Conservation (phyloP, 2,888 invertebrate genomes). For the Cacoxenus indagator region DNA sequence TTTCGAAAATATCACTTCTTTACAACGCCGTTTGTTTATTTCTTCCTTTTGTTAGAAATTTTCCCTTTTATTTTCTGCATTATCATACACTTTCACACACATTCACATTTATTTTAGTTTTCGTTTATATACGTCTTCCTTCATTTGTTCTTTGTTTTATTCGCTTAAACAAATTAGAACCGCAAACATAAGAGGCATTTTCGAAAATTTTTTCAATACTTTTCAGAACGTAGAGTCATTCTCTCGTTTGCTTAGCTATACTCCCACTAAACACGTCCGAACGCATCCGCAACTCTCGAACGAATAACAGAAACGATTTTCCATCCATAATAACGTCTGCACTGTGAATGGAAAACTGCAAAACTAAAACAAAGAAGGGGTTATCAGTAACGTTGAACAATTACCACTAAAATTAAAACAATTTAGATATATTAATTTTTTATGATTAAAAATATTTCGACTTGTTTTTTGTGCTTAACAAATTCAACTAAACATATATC, state of each 20-base stretch:
- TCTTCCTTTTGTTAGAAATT: not conserved
- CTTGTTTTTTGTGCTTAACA: too few relatives aligned
- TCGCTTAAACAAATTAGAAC: not conserved
- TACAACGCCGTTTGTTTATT: not conserved
- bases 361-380: not conserved
- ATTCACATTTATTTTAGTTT: not conserved
- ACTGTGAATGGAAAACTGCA: not conserved
- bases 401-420: too few relatives aligned
- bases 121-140: not conserved
- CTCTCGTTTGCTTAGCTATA: not conserved
- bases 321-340: slow-evolving; percentile 27
- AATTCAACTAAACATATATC: too few relatives aligned
- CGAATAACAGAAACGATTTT: slow-evolving; percentile 51
- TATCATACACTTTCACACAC: not conserved
- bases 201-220: slow-evolving; percentile 4
- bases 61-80: slow-evolving; percentile 10
- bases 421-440: too few relatives aligned
- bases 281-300: slow-evolving; percentile 64
- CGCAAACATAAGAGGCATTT: slow-evolving; percentile 13
- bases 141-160: not conserved
- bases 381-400: too few relatives aligned
- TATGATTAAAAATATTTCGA: too few relatives aligned
- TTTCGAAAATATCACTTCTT: slow-evolving; percentile 28
- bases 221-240: not conserved
- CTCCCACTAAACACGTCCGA: slow-evolving; percentile 50